A percentile compares a stretch with the other conserved stretches of the same genome.
Conservation (phyloP, 2,797 vertebrate species). For the Ara ararauna region DNA sequence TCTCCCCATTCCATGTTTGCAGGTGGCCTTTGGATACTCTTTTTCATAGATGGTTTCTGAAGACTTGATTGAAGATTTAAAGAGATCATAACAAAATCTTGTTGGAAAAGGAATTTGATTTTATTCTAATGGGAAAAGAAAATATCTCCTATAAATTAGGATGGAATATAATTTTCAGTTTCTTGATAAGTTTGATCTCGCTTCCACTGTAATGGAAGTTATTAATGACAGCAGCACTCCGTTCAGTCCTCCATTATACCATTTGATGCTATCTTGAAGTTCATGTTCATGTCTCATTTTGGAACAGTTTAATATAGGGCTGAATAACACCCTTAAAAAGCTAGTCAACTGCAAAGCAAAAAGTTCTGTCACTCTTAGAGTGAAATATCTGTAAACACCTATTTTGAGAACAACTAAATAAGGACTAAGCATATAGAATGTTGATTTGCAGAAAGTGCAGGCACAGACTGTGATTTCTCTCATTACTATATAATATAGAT, state of each 20-base stretch:
- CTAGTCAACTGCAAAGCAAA: not conserved
- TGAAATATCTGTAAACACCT: not conserved
- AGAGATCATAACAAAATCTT: not conserved
- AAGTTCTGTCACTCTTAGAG: not conserved
- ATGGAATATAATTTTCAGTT: not conserved
- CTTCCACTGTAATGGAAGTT: not conserved
- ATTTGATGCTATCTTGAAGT: not conserved
- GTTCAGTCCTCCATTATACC: not conserved
- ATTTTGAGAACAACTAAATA: not conserved
- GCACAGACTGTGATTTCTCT: not conserved
- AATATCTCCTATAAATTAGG: not conserved
- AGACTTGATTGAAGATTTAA: not conserved
- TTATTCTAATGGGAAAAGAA: constrained; percentile 15
- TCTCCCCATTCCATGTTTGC: not conserved
- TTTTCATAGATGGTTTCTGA: not conserved
- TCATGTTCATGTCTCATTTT: not conserved
- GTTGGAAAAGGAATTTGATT: not conserved
- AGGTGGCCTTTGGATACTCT: not conserved
- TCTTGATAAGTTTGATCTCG: constrained; percentile 12
- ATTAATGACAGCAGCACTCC: not conserved
- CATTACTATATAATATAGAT: not conserved
- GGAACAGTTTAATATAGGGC: not conserved
- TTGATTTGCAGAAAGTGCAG: not conserved
- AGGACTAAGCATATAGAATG: not conserved
- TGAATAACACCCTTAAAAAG: not conserved